A percentile compares a stretch with the other conserved stretches of the same genome.
Evolutionary conservation across 2,113 vertebrate species (phyloP).

Genomic region (Ctenodactylus gundi): DNA sequence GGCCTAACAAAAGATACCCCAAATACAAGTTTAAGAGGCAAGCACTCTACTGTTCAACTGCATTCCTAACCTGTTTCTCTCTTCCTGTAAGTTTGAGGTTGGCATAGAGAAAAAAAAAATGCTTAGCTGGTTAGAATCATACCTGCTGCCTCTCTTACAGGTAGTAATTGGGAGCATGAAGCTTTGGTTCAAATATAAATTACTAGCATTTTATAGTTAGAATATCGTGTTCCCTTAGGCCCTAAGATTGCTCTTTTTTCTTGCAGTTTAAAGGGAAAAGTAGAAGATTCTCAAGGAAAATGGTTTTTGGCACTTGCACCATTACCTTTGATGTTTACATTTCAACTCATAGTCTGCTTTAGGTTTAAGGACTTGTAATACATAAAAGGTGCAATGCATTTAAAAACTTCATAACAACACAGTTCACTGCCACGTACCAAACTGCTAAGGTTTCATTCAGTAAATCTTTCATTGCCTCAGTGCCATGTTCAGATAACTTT

Average conservation of each 20-base stretch:
- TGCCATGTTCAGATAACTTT: constrained; percentile 41
- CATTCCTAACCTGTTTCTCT: not conserved
- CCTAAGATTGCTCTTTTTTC: constrained; percentile 9
- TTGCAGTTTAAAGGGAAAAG: constrained; percentile 27
- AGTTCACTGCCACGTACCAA: constrained; percentile 67
- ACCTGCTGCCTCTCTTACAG: constrained; percentile 21
- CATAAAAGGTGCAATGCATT: constrained; percentile 34
- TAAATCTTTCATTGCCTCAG: constrained; percentile 16
- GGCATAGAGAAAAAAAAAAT: not conserved
- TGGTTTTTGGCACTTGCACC: constrained; percentile 9
- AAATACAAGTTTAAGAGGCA: constrained; percentile 27
- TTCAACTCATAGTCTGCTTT: constrained; percentile 18
- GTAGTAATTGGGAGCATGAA: not conserved
- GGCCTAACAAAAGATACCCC: constrained; percentile 54
- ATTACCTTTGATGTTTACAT: constrained; percentile 59
- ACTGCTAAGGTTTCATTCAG: constrained; percentile 23
- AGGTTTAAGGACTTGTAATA: not conserved
- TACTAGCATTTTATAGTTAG: constrained; percentile 9
- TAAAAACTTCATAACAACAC: constrained; percentile 8
- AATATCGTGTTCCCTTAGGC: constrained; percentile 18
- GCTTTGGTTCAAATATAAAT: constrained; percentile 44
- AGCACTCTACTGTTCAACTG: not conserved
- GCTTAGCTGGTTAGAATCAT: not conserved
- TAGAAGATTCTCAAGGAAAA: constrained; percentile 33
- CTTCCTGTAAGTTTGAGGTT: constrained; percentile 46